These are phyloP conservation scores for Heliangelus exortis DNA, from an alignment of 2,797 vertebrate genomes.

Conservation along the genomic window DNA sequence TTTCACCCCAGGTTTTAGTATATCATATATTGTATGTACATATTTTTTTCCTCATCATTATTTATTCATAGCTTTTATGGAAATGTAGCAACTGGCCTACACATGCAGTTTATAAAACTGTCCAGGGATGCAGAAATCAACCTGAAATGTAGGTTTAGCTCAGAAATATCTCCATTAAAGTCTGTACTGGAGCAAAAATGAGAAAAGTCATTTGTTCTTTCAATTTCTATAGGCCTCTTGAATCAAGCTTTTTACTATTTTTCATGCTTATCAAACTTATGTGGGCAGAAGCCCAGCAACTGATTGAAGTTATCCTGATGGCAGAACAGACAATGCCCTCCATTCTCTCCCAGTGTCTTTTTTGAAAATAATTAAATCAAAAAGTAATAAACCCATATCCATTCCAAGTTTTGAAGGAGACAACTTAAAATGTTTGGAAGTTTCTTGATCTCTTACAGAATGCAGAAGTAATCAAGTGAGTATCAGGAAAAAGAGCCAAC, in stretches of 20 bases:
- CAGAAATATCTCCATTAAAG: not conserved
- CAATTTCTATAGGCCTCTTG: not conserved
- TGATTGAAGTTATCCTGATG: slow-evolving; percentile 82
- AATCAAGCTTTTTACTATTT: not conserved
- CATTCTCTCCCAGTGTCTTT: slow-evolving; percentile 77
- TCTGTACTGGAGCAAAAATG: not conserved
- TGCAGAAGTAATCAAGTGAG: not conserved
- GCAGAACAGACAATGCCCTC: slow-evolving; percentile 80
- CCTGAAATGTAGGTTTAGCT: not conserved
- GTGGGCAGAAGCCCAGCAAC: slow-evolving; percentile 78
- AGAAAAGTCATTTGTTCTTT: not conserved
- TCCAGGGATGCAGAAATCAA: not conserved
- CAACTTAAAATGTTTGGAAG: not conserved
- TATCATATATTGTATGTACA: not conserved
- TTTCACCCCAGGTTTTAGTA: not conserved
- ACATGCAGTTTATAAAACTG: not conserved
- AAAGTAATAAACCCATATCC: not conserved
- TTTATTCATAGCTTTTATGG: not conserved
- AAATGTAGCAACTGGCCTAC: not conserved
- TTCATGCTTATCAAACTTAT: slow-evolving; percentile 51
- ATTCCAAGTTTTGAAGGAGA: not conserved
- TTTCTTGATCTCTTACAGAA: not conserved
- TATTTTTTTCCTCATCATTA: not conserved
- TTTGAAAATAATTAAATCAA: slow-evolving; percentile 69
- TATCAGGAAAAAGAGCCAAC: not conserved